Conservation (phyloP, 2,113 vertebrate species). For the Gobius niger region DNA sequence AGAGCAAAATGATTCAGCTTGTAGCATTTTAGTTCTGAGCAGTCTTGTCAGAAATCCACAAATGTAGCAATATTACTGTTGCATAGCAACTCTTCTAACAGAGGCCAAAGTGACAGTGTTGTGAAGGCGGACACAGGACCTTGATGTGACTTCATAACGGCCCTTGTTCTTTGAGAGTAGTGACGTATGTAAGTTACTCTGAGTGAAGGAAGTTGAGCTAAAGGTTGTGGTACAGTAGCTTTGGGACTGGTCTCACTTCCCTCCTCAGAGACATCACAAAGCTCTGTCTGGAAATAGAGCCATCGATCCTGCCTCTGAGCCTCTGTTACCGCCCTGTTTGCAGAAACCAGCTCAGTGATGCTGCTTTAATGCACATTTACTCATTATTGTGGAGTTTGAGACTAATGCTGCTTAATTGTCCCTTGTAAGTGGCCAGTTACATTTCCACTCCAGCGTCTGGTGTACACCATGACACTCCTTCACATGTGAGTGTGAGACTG, state of each 20-base stretch:
- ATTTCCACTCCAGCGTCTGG: conserved; percentile 1
- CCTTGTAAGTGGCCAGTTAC: not conserved
- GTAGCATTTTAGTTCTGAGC: conserved; percentile 26
- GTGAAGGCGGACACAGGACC: conserved; percentile 25
- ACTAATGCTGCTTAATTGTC: not conserved
- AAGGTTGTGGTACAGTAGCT: conserved; percentile 22
- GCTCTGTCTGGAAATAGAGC: conserved; percentile 61
- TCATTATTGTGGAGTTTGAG: not conserved
- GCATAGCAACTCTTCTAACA: conserved; percentile 55
- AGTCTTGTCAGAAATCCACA: conserved; percentile 43
- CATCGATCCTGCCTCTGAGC: conserved; percentile 63
- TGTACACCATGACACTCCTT: not conserved
- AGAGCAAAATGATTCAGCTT: conserved; percentile 38
- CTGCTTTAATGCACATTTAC: conserved; percentile 2
- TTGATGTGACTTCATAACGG: conserved; percentile 14
- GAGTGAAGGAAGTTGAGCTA: conserved; percentile 18
- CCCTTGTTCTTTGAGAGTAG: conserved; percentile 11
- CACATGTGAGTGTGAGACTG: conserved; percentile 22
- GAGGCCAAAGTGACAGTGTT: conserved; percentile 30
- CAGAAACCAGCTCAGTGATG: not conserved
- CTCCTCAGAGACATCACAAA: conserved; percentile 47
- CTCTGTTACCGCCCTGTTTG: conserved; percentile 26
- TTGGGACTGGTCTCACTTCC: conserved; percentile 56
- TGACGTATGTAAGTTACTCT: conserved; percentile 15
- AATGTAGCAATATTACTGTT: conserved; percentile 42